These are phyloP conservation scores for Morelia viridis DNA, from an alignment of 2,797 vertebrate genomes.

Conservation along the genomic window DNA sequence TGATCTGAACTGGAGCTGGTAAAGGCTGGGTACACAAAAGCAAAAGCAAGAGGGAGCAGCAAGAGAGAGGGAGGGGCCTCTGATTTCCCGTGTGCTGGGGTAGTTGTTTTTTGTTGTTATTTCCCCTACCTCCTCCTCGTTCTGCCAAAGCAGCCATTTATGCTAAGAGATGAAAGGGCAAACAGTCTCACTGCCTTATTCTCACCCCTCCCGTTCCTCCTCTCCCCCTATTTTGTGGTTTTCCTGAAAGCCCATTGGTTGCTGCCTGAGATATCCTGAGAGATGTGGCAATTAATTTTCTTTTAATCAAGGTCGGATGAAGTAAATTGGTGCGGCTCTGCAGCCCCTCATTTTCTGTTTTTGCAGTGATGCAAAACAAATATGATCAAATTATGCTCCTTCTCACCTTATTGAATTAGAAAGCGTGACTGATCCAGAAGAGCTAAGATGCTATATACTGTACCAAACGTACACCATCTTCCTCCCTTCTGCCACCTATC, in stretches of 20 bases:
- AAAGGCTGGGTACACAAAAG: background rate
- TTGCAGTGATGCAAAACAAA: slow-evolving; percentile 99
- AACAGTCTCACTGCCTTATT: slow-evolving; percentile 47
- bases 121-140: slow-evolving; percentile 6
- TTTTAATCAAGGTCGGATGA: slow-evolving; percentile 99
- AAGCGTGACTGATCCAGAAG: slow-evolving; percentile 97
- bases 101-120: slow-evolving; percentile 13
- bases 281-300: slow-evolving; percentile 99
- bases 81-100: slow-evolving; percentile 36
- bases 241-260: slow-evolving; percentile 89
- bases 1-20: background rate
- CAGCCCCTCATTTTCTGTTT: slow-evolving; percentile 99
- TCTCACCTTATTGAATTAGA: slow-evolving; percentile 99
- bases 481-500: slow-evolving; percentile 38
- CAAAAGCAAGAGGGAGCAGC: slow-evolving; percentile 22
- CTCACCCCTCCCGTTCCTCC: slow-evolving; percentile 2
- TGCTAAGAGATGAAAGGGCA: slow-evolving; percentile 62
- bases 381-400: slow-evolving; percentile 99
- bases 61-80: background rate
- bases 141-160: slow-evolving; percentile 50
- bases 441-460: slow-evolving; percentile 85
- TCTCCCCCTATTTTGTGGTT: slow-evolving; percentile 60
- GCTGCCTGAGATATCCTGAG: slow-evolving; percentile 96
- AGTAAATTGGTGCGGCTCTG: slow-evolving; percentile 98
- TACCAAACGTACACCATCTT: slow-evolving; percentile 75